Conservation (phyloP, 2,888 invertebrate species). For the Parelbella ahira region DNA sequence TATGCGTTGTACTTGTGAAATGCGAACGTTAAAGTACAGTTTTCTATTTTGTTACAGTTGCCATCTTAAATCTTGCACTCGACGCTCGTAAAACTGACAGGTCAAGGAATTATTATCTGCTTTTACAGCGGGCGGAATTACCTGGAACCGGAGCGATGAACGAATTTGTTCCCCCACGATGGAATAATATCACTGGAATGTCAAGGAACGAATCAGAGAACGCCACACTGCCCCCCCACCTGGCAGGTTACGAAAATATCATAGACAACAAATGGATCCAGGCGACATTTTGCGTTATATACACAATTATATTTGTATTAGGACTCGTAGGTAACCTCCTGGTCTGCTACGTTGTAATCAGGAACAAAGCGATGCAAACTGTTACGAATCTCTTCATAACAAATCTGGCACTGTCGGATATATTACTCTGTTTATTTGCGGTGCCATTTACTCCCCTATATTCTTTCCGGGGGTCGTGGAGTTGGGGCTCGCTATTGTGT, state of each 20-base stretch:
- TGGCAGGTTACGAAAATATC: constrained; percentile 64
- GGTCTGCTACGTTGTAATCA: constrained; percentile 91
- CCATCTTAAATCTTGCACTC: constrained; percentile 46
- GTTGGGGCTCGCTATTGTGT: constrained; percentile 90
- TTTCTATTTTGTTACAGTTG: constrained; percentile 67
- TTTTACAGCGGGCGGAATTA: constrained; percentile 37
- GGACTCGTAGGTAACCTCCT: constrained; percentile 92
- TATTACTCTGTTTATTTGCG: constrained; percentile 90
- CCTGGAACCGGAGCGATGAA: constrained; percentile 52
- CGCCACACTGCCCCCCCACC: constrained; percentile 34
- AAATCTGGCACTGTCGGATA: constrained; percentile 93
- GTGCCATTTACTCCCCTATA: constrained; percentile 95
- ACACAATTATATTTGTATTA: constrained; percentile 88
- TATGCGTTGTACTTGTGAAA: constrained; percentile 20
- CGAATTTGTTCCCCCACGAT: too few species aligned
- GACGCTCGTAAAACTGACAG: constrained; percentile 54
- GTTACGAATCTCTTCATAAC: constrained; percentile 96
- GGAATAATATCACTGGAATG: constrained; percentile 43
- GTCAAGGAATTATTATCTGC: constrained; percentile 48
- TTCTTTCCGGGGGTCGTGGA: constrained; percentile 91
- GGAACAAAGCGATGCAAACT: constrained; percentile 94
- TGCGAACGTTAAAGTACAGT: constrained; percentile 42
- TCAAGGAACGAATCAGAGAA: constrained; percentile 37
- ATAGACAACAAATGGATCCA: constrained; percentile 85
- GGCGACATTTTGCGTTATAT: constrained; percentile 86